Evolutionary conservation across 2,113 vertebrate genomes (phyloP).

Genomic region (Morone chrysops): DNA sequence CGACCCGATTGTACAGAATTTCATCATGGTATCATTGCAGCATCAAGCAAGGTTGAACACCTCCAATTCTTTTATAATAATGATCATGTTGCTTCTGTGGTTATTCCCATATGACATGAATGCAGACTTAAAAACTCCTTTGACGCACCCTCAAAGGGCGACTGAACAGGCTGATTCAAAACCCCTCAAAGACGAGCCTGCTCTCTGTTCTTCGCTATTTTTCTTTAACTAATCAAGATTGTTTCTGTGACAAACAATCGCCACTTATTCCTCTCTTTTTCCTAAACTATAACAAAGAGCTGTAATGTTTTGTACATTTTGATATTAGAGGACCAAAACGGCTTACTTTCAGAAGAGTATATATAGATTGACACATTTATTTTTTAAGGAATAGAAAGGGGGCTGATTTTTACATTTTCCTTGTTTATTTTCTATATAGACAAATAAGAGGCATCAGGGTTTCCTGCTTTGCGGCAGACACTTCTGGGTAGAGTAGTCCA

Average conservation of each 20-base stretch:
- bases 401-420: constrained; percentile 71
- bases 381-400: constrained; percentile 73
- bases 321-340: constrained; percentile 85
- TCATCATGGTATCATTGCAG: background rate
- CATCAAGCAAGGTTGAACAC: background rate
- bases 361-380: constrained; percentile 78
- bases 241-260: constrained; percentile 72
- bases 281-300: constrained; percentile 71
- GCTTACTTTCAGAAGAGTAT: constrained; percentile 79
- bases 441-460: constrained; percentile 57
- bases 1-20: background rate
- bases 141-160: constrained; percentile 24
- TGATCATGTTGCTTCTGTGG: background rate
- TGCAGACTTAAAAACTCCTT: constrained; percentile 30
- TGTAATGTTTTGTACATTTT: constrained; percentile 84
- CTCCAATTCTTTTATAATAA: background rate
- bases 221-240: constrained; percentile 69
- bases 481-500: constrained; percentile 40
- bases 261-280: constrained; percentile 51
- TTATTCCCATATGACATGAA: constrained; percentile 53
- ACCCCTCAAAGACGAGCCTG: constrained; percentile 36
- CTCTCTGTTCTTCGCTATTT: constrained; percentile 12
- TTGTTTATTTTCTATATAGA: constrained; percentile 72
- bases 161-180: constrained; percentile 14
- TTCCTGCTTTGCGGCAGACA: constrained; percentile 53